phyloP scores from a whole-genome alignment of 2,888 invertebrate species.

The Agrochola lota region DNA sequence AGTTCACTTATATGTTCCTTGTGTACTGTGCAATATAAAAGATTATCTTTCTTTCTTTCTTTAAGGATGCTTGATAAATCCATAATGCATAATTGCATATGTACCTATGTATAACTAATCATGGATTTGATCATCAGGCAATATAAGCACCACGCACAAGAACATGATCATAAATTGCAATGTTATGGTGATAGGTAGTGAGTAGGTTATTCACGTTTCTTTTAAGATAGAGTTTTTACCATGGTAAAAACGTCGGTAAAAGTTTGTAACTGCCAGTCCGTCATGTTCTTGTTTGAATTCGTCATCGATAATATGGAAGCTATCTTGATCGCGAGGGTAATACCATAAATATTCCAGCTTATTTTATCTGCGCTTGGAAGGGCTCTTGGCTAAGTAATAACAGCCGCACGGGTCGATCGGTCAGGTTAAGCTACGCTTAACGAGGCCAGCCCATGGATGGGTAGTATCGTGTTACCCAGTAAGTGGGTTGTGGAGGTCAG shows the following conservation, averaged over 20 bases:
- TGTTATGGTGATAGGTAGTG: neutral
- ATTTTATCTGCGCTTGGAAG: conserved; percentile 18
- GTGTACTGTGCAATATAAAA: neutral
- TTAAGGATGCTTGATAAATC: neutral
- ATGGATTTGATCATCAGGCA: neutral
- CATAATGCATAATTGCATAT: neutral
- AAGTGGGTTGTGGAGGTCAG: too few species aligned
- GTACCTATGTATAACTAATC: too few species aligned
- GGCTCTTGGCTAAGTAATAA: too few species aligned
- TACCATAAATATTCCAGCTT: conserved; percentile 28
- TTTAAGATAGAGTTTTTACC: neutral
- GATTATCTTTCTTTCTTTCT: neutral
- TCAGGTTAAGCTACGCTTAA: too few species aligned
- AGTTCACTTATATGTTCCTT: too few species aligned
- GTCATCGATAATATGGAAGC: conserved; percentile 12
- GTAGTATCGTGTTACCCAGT: too few species aligned
- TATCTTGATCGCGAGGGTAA: conserved; percentile 28
- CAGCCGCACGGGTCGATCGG: too few species aligned
- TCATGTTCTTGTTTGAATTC: conserved; percentile 15
- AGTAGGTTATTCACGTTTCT: neutral
- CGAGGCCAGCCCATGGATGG: too few species aligned
- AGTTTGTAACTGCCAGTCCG: conserved; percentile 3
- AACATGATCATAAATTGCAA: neutral
- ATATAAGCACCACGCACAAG: neutral
- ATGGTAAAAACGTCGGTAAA: neutral